Evolutionary conservation across 1,140 invertebrate species (phyloP), one percentile per base, ranked within the genome.

Genomic region (Caenorhabditis remanei): DNA sequence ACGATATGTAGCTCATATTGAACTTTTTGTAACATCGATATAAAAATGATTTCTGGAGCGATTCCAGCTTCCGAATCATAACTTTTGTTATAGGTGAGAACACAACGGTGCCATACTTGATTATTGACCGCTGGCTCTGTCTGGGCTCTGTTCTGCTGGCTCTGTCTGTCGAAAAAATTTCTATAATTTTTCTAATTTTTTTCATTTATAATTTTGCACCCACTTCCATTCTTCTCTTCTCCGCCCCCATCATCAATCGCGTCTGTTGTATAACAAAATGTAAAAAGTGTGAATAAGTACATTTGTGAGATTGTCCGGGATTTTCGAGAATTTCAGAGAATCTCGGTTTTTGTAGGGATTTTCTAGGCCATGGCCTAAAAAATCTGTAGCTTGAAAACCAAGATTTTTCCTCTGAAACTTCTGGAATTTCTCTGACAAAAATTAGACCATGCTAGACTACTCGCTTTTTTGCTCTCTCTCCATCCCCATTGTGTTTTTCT

Each of bases 251-350:
- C 61, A 63, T 63, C 61, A 71, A 71, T 79, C 71, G 71, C 71
- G 71, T 79, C 71, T 79, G 71, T 79, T 79, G 71, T 79, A 24
- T 79, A 79, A 79, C 71, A 79, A 79, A 79, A 79, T 79, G 71
- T 79, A 79, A 79, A 79, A 79, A 79, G 71, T 79, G 71, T 79
- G 71, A 79, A 79, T 79, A 79, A 79, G 46, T 50, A 79, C 67
- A 79, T 79, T 79, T 79, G 71, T 79, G 67, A 75, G 67, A 46
- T 53, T 53, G 13, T 53, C 50, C 16, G 50, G 2, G 32, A 32
- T 2, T 32, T 32, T 32, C 32, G 32, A 7, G 63, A 40, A 3
- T 53, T 16, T 16, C 55, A 40, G 61, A 65, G 11, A 40, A 7
- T 32, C 46, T 71, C 3, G 43, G 65, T 11, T 65, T 8, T 24